A percentile compares a stretch with the other conserved stretches of the same genome.
Evolutionary conservation across 2,113 vertebrate species (phyloP).

Genomic region (Heterotis niloticus): DNA sequence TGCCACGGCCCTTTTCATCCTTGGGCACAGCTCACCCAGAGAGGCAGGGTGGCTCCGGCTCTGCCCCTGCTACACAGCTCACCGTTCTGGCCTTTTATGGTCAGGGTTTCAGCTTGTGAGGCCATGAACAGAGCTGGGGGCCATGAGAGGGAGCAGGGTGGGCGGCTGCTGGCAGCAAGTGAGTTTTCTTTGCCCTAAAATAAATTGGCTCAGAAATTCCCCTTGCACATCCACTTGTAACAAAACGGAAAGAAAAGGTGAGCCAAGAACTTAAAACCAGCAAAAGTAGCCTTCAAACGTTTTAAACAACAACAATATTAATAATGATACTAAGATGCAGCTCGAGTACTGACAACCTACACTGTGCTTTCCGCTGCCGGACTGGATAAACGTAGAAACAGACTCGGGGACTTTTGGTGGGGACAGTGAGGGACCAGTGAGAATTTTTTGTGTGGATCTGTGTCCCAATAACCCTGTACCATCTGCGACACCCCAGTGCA

Average conservation of each 20-base stretch:
- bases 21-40: background rate
- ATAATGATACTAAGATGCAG: too few relatives aligned
- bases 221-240: conserved; percentile 22
- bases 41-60: conserved; percentile 9
- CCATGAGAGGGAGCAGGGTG: background rate
- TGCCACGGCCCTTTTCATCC: background rate
- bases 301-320: background rate
- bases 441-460: too few relatives aligned
- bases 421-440: too few relatives aligned
- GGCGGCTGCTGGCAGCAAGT: conserved; percentile 29
- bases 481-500: too few relatives aligned
- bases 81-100: conserved; percentile 47
- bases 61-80: conserved; percentile 26
- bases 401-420: too few relatives aligned
- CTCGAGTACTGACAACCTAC: too few relatives aligned
- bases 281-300: background rate
- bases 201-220: conserved; percentile 38
- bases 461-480: too few relatives aligned
- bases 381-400: too few relatives aligned
- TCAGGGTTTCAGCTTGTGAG: conserved; percentile 33
- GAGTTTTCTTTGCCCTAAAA: conserved; percentile 40
- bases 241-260: conserved; percentile 8
- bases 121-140: conserved; percentile 2
- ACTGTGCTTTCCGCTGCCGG: too few relatives aligned
- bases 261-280: conserved; percentile 13